phyloP scores from a whole-genome alignment of 2,113 vertebrate genomes.

The Lepisosteus osseus region DNA sequence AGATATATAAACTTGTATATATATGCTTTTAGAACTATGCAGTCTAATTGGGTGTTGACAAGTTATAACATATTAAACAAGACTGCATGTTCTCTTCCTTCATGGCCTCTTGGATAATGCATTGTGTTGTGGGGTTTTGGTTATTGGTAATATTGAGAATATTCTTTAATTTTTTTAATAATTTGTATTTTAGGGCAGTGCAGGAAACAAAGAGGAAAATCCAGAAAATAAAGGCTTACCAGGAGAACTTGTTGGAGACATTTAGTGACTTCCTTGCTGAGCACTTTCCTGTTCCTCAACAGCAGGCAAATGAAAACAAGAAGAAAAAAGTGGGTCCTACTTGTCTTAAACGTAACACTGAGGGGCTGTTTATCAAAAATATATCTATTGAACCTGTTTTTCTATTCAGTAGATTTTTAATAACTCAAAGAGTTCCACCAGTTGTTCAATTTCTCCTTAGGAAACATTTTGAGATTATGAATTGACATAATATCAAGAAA shows the following conservation, averaged over 20 bases:
- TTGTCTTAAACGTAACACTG: too few relatives aligned
- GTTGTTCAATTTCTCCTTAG: too few relatives aligned
- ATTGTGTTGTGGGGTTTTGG: neutral
- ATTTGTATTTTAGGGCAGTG: slow-evolving; percentile 44
- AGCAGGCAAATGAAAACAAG: slow-evolving; percentile 34
- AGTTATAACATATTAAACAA: too few relatives aligned
- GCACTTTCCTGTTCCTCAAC: slow-evolving; percentile 54
- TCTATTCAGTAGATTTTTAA: neutral
- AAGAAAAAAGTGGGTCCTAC: slow-evolving; percentile 55
- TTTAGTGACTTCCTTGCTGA: slow-evolving; percentile 56
- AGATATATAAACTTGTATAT: too few relatives aligned
- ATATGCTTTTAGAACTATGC: too few relatives aligned
- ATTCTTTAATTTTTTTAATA: neutral
- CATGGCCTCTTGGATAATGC: too few relatives aligned
- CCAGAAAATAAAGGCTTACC: slow-evolving; percentile 56
- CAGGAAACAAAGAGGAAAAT: slow-evolving; percentile 61
- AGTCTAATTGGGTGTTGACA: too few relatives aligned
- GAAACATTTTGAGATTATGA: neutral
- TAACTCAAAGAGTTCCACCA: too few relatives aligned
- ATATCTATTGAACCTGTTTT: neutral
- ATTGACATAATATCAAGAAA: neutral
- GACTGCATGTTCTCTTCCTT: too few relatives aligned
- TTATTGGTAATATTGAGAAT: neutral
- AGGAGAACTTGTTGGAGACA: slow-evolving; percentile 56
- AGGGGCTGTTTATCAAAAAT: neutral